Percentiles rank a stretch among this genome's conserved stretches.
Conservation (phyloP, 2,888 invertebrate species). For the Syritta pipiens region DNA sequence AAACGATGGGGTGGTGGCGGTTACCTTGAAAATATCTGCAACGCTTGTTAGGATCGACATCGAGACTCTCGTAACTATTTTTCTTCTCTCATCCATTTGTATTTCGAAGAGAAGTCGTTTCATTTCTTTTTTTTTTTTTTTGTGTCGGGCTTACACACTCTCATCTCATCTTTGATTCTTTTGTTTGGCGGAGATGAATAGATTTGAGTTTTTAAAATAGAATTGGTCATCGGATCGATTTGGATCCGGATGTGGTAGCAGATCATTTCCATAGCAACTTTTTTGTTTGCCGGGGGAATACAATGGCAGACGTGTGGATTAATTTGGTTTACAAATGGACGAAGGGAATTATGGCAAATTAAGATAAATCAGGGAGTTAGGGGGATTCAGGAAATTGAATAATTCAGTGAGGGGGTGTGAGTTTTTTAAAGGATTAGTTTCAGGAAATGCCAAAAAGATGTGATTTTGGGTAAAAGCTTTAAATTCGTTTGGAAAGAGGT, state of each 20-base stretch:
- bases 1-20: conserved; percentile 24
- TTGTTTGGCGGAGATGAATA: conserved; percentile 26
- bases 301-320: not conserved
- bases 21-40: conserved; percentile 34
- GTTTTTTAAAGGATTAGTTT: too few species aligned
- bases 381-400: too few species aligned
- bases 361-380: conserved; percentile 2
- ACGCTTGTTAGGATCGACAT: not conserved
- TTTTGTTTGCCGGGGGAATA: too few species aligned
- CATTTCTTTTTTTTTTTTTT: not conserved
- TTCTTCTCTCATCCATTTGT: not conserved
- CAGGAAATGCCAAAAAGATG: too few species aligned
- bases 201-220: conserved; percentile 34
- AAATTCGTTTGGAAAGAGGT: too few species aligned
- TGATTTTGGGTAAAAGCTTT: too few species aligned
- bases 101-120: too few species aligned
- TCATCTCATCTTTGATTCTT: conserved; percentile 14
- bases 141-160: not conserved
- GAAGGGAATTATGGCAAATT: not conserved
- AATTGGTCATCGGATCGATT: conserved; percentile 19
- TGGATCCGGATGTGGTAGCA: conserved; percentile 8
- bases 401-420: too few species aligned
- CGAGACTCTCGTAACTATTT: conserved; percentile 2
- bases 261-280: not conserved
- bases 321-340: conserved; percentile 20